These are phyloP conservation scores for Minunthozetes semirufus DNA, from an alignment of 2,888 invertebrate genomes.

Conservation along the genomic window DNA sequence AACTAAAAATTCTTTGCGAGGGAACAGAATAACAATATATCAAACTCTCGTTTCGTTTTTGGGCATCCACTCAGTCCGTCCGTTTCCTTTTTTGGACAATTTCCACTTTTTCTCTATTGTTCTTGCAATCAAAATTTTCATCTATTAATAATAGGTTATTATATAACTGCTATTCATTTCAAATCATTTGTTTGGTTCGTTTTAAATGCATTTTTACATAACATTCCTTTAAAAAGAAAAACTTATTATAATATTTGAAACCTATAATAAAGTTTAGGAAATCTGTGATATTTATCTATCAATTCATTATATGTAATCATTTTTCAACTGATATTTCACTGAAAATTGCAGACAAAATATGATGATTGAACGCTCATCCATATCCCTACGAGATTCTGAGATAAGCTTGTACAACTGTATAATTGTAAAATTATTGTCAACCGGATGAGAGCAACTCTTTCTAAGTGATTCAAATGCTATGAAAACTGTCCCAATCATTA, in stretches of 20 bases:
- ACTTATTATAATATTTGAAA: background rate
- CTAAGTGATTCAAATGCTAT: no score
- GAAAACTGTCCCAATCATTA: no score
- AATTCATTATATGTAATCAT: background rate
- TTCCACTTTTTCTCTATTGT: conserved; percentile 1
- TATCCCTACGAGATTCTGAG: no score
- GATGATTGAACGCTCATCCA: no score
- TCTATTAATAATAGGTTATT: background rate
- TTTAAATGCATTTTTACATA: background rate
- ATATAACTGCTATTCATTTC: background rate
- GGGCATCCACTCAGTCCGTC: background rate
- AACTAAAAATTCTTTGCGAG: background rate
- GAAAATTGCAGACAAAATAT: no score
- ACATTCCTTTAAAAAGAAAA: background rate
- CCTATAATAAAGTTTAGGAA: no score
- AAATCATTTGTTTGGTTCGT: background rate
- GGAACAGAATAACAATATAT: conserved; percentile 5
- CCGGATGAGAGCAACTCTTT: no score
- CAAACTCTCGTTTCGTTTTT: background rate
- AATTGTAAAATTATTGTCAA: no score
- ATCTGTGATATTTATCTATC: background rate
- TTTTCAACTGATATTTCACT: background rate
- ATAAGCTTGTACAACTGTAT: no score
- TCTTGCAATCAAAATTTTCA: background rate
- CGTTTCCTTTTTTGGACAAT: conserved; percentile 6